Evolutionary conservation across 1,140 invertebrate genomes (phyloP).

Genomic region (Anastrepha obliqua): DNA sequence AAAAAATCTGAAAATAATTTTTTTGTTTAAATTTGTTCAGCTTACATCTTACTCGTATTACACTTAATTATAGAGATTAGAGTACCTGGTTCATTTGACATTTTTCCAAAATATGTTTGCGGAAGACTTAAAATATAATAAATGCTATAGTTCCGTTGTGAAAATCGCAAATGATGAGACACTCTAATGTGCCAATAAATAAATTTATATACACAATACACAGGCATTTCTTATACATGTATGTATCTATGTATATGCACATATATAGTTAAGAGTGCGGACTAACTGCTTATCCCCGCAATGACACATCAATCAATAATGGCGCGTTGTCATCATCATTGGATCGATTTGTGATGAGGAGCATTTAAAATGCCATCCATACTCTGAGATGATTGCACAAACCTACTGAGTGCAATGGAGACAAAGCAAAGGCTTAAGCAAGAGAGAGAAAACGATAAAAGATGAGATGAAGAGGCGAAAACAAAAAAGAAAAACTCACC

Average conservation of each 20-base stretch:
- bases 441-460: background rate
- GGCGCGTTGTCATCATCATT: conserved; percentile 33
- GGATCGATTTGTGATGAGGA: conserved; percentile 49
- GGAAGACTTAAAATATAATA: too few relatives aligned
- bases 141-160: too few relatives aligned
- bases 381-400: background rate
- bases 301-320: conserved; percentile 49
- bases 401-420: background rate
- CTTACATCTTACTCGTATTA: too few relatives aligned
- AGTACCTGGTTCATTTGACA: too few relatives aligned
- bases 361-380: conserved; percentile 35
- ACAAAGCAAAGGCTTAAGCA: background rate
- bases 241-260: background rate
- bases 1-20: too few relatives aligned
- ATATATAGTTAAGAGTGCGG: background rate
- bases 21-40: too few relatives aligned
- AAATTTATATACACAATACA: background rate
- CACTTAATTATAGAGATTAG: too few relatives aligned
- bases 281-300: background rate
- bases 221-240: background rate
- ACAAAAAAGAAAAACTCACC: background rate
- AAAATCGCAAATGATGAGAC: background rate
- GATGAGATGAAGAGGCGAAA: background rate
- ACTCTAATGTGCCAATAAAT: too few relatives aligned
- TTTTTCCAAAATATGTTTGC: too few relatives aligned